Base-by-base conservation (phyloP, 2,888 invertebrate genomes). In the Dioctria linearis region DNA sequence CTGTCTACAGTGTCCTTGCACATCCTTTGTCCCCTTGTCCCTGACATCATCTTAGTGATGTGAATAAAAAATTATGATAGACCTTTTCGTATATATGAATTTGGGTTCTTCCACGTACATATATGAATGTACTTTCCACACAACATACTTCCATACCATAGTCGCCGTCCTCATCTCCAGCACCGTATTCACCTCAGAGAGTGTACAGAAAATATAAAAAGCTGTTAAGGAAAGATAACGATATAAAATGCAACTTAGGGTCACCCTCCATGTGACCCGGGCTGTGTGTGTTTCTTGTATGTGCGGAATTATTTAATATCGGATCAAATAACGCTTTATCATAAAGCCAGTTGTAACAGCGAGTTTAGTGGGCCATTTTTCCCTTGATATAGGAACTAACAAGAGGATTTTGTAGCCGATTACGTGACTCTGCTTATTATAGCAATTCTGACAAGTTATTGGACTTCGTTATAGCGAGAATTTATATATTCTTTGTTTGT, bases 21-120 rank as follows among this genome's bases (percentile, higher is more conserved):
- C 25, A 25, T 25, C 25, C 25, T 25, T 25, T 25, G 25, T 25
- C 59, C 75, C 75, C 61, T 75, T 61, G 59, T 75, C 40, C 51
- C n/a, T 49, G 67, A 65, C 75, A 78, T 39, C 73, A 42, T 61
- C 43, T 78, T 78, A 82, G 75, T 80, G 82, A 82, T 80, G 80
- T 80, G 73, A 80, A 82, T 82, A 75, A 82, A 82, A 80, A 80
- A 82, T 82, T 82, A 82, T 82, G 78, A 82, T 67, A 66, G 59
- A 69, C 61, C 75, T 8, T 78, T 63, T 75, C 25, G 25, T 25
- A 57, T 78, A 61, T 79, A 37, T 4, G 75, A 39, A 13, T 6
- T n/a, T 67, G 46, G 6, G 13, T 65, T 13, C 25, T 6, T 57
- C 8, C 42, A 9, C 75, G 75, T 75, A 11, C 37, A 39, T 75